phyloP scores from a whole-genome alignment of 2,888 invertebrate genomes.

The Eilema caniola region DNA sequence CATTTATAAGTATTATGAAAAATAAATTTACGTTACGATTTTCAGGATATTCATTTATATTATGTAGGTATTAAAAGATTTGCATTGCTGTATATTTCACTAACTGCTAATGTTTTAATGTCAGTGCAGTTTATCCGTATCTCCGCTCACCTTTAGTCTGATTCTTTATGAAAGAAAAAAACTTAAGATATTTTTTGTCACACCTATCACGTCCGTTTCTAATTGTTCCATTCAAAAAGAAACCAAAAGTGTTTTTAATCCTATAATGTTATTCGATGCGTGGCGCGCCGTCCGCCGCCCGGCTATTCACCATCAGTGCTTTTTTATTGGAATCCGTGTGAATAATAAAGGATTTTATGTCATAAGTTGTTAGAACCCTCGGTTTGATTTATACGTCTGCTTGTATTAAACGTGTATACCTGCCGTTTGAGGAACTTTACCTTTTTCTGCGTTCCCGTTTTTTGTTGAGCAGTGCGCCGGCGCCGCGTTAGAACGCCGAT shows the following conservation, averaged over 20 bases:
- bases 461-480: constrained; percentile 68
- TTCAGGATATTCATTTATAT: no score
- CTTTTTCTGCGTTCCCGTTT: constrained; percentile 64
- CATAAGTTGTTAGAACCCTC: constrained; percentile 77
- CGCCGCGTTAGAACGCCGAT: constrained; percentile 70
- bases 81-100: no score
- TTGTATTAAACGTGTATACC: constrained; percentile 61
- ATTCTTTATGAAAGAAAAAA: constrained; percentile 58
- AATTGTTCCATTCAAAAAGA: constrained; percentile 77
- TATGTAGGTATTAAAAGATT: no score
- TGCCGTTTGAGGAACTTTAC: constrained; percentile 67
- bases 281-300: constrained; percentile 54
- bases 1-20: no score
- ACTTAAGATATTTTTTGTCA: constrained; percentile 72
- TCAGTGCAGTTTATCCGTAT: background rate
- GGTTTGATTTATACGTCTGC: constrained; percentile 78
- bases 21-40: no score
- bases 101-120: background rate
- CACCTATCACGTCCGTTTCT: constrained; percentile 72
- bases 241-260: constrained; percentile 77
- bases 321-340: constrained; percentile 70
- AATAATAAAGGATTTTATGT: constrained; percentile 83
- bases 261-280: constrained; percentile 76
- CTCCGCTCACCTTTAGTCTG: constrained; percentile 22
- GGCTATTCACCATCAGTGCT: constrained; percentile 54